phyloP scores from a whole-genome alignment of 2,888 invertebrate species.

The Reticulitermes lucifugus region DNA sequence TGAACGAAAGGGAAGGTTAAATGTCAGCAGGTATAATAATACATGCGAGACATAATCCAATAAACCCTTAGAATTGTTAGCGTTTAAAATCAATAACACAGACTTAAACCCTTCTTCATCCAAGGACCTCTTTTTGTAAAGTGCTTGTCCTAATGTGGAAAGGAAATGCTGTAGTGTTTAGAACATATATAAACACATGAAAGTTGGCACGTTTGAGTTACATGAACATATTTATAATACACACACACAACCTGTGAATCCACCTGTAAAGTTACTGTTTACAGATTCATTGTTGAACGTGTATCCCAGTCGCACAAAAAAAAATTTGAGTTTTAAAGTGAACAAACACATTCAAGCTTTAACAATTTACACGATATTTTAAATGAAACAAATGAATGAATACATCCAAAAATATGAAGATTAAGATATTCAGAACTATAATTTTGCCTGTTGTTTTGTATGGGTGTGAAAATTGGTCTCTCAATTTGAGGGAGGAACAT shows the following conservation, averaged over 20 bases:
- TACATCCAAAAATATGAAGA: no score
- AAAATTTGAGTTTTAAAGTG: background rate
- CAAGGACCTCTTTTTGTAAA: background rate
- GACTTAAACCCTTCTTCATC: background rate
- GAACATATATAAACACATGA: background rate
- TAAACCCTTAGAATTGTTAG: no score
- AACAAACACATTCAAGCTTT: background rate
- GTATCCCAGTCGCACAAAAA: background rate
- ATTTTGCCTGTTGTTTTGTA: no score
- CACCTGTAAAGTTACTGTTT: background rate
- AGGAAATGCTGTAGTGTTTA: constrained; percentile 11
- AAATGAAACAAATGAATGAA: background rate
- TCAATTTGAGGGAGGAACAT: no score
- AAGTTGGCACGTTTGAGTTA: background rate
- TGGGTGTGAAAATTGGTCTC: no score
- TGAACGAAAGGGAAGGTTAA: no score
- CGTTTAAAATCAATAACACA: no score
- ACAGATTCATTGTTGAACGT: background rate
- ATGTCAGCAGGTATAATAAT: no score
- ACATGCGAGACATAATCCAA: no score
- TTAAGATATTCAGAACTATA: no score
- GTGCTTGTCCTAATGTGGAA: constrained; percentile 4
- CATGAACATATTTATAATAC: background rate
- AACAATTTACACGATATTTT: background rate
- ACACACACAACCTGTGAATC: background rate